Conservation (phyloP, 2,888 invertebrate genomes). For the Lottia gigantea region DNA sequence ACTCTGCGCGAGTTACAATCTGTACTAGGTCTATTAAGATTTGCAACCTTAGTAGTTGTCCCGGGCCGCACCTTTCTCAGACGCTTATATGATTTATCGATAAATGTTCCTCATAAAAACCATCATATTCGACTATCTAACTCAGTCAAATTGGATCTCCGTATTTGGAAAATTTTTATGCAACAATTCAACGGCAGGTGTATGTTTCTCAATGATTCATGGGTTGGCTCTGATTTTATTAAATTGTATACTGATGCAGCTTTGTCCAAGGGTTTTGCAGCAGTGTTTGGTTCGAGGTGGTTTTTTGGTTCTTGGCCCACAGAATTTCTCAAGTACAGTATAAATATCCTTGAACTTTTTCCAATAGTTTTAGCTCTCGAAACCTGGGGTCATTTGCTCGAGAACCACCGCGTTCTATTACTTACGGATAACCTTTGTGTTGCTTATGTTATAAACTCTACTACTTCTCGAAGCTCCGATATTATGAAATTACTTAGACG, state of each 20-base stretch:
- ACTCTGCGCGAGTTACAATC: not conserved
- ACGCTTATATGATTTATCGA: not conserved
- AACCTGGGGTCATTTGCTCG: not conserved
- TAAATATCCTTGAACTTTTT: conserved; percentile 7
- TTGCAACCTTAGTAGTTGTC: not conserved
- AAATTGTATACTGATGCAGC: conserved; percentile 11
- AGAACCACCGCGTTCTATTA: not conserved
- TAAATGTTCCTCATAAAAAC: not conserved
- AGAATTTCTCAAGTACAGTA: not conserved
- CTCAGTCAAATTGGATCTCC: not conserved
- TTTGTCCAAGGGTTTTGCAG: not conserved
- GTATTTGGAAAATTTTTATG: not conserved
- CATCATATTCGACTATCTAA: not conserved
- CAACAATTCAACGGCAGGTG: not conserved
- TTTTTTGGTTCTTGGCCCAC: conserved; percentile 1
- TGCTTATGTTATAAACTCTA: too few relatives aligned
- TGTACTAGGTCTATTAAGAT: not conserved
- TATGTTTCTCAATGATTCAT: not conserved
- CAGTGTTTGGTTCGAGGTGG: not conserved
- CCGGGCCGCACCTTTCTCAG: not conserved
- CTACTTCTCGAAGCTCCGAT: too few relatives aligned
- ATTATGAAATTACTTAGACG: too few relatives aligned
- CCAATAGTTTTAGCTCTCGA: conserved; percentile 8
- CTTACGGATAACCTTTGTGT: too few relatives aligned
- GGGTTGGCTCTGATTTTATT: not conserved